These are phyloP conservation scores for Nymphalis urticae DNA, from an alignment of 2,888 invertebrate genomes.

Conservation along the genomic window DNA sequence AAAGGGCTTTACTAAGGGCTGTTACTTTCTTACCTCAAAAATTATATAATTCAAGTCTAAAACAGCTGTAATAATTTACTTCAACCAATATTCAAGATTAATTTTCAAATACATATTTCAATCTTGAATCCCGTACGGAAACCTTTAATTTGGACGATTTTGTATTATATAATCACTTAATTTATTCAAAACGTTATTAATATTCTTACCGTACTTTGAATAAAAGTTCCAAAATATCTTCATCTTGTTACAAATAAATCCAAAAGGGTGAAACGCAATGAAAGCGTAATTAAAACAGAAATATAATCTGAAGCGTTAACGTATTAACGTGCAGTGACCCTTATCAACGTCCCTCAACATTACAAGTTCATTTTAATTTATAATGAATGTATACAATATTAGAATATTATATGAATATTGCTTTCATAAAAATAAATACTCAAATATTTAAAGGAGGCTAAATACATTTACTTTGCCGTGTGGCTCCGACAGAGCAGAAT, in stretches of 20 bases:
- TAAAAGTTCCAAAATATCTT: conserved; percentile 36
- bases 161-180: conserved; percentile 1
- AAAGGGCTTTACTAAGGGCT: no score
- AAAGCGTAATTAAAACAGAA: conserved; percentile 43
- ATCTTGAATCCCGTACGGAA: background rate
- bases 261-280: conserved; percentile 42
- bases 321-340: conserved; percentile 35
- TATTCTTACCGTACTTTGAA: conserved; percentile 16
- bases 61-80: no score
- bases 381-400: conserved; percentile 24
- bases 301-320: conserved; percentile 40
- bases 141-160: background rate
- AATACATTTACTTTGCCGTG: no score
- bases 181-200: conserved; percentile 4
- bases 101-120: background rate
- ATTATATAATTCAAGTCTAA: no score
- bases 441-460: no score
- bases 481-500: no score
- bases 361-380: conserved; percentile 30
- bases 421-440: background rate
- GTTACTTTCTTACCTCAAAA: no score
- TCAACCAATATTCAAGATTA: no score
- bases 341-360: conserved; percentile 27
- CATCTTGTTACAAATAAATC: conserved; percentile 43
- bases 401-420: conserved; percentile 1